Conservation (phyloP, 2,113 vertebrate species). For the Spilogale gracilis region DNA sequence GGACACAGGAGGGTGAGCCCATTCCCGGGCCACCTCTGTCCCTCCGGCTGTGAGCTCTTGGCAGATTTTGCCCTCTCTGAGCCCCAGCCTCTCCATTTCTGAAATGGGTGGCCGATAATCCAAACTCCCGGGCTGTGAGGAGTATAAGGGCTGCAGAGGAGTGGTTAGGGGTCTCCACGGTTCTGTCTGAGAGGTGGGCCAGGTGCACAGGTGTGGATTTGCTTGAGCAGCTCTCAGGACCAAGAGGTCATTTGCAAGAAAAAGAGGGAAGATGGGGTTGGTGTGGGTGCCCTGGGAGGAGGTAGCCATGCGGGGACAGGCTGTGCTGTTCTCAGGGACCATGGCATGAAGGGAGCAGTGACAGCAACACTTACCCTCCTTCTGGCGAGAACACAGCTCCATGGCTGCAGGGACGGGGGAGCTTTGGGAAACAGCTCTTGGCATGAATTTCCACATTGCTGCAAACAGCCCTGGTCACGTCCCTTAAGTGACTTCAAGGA, state of each 20-base stretch:
- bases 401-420: rapidly evolving
- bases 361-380: rapidly evolving
- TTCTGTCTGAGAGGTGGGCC: rapidly evolving
- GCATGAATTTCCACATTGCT: not conserved
- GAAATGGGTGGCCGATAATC: not conserved
- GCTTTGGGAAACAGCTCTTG: not conserved
- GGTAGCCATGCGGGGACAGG: not conserved
- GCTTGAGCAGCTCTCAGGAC: rapidly evolving
- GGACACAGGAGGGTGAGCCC: rapidly evolving
- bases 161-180: not conserved
- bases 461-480: not conserved
- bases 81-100: not conserved
- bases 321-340: rapidly evolving
- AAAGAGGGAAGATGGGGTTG: too few species aligned
- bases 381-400: not conserved
- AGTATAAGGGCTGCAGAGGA: rapidly evolving
- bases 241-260: rapidly evolving
- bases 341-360: rapidly evolving
- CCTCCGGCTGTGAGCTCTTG: not conserved
- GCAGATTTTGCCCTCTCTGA: not conserved
- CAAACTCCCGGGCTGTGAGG: rapidly evolving
- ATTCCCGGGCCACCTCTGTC: rapidly evolving
- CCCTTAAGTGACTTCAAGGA: not conserved
- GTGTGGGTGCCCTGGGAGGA: not conserved
- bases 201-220: rapidly evolving